Evolutionary conservation across 2,888 invertebrate genomes (phyloP).

Genomic region (Lepidocyrtoides sp.): DNA sequence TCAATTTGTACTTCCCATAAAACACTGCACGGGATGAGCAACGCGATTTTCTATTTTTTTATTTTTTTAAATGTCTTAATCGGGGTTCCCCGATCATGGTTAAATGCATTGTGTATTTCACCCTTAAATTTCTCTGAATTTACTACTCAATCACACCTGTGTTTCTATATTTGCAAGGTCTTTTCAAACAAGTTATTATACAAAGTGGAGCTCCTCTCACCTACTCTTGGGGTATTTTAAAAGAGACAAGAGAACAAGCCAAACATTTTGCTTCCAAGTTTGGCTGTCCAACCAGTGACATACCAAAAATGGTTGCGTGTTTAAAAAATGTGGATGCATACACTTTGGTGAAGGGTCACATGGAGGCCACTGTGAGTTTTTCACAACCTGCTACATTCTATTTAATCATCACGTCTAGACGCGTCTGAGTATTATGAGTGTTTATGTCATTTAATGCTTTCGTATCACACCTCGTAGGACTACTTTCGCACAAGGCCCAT

Average conservation of each 20-base stretch:
- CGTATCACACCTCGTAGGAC: slow-evolving; percentile 2
- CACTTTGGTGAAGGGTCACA: slow-evolving; percentile 72
- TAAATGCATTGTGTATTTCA: too few relatives aligned
- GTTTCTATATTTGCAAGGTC: slow-evolving; percentile 33
- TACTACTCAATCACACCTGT: not conserved
- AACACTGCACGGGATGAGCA: too few relatives aligned
- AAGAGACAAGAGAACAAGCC: slow-evolving; percentile 69
- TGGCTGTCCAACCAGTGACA: slow-evolving; percentile 69
- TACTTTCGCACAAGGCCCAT: slow-evolving; percentile 62
- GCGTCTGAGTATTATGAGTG: too few relatives aligned
- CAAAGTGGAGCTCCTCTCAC: slow-evolving; percentile 78
- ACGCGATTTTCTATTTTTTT: too few relatives aligned
- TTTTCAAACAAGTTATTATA: slow-evolving; percentile 73
- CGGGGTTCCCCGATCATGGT: too few relatives aligned
- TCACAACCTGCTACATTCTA: not conserved
- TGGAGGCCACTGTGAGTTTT: slow-evolving; percentile 72
- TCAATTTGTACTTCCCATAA: too few relatives aligned
- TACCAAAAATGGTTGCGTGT: slow-evolving; percentile 72
- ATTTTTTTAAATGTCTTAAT: too few relatives aligned
- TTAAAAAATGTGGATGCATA: slow-evolving; percentile 76
- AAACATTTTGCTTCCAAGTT: slow-evolving; percentile 79
- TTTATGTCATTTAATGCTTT: too few relatives aligned
- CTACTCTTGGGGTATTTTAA: slow-evolving; percentile 69
- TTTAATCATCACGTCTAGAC: too few relatives aligned
- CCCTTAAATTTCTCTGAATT: not conserved